Evolutionary conservation across 2,797 vertebrate species (phyloP), one percentile per base, ranked within the genome.

Genomic region (Rhynchotus rufescens): DNA sequence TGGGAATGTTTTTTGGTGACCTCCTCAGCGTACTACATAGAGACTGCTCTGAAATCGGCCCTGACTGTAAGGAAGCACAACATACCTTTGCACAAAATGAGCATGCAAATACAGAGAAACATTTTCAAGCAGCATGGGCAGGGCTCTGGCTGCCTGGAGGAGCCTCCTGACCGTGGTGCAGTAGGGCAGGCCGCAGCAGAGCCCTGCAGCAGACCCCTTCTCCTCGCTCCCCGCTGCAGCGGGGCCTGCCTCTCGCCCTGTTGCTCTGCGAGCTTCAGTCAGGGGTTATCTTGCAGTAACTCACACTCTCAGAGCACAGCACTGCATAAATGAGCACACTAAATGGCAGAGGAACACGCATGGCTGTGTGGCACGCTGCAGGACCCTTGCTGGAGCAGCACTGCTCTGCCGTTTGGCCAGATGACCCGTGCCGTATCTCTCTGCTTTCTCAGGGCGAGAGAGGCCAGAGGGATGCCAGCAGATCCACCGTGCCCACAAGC

Each of bases 241-340:
- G 71, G 49, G 16, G 57, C 34, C 68, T 85, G 26, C 79, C 49
- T 76, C 10, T n/a, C 1, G 2, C 67, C 60, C 88, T 11, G 71
- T 71, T 91, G 90, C 83, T 64, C n/a, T 77, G 88, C 30, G 60
- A 93, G 67, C 80, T 47, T 42, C 61, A 69, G 42, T 44, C n/a
- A 73, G 71, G 84, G 85, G 76, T 89, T 87, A 38, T 75, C 80
- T 68, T 19, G 16, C 38, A 44, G 77, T 73, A 60, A 81, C 34
- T 10, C 34, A 49, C 73, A 5, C 56, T 76, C 71, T 40, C n/a
- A 52, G 36, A 57, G 47, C 26, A 17, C n/a, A 56, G 56, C 15
- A 7, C 19, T 44, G 51, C 62, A 62, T 7, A 92, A 79, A 86
- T 19, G 7, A 92, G 21, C 10, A 76, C 85, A 77, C 54, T 68